Base-by-base conservation (phyloP, 2,888 invertebrate genomes). In the Phania funesta region DNA sequence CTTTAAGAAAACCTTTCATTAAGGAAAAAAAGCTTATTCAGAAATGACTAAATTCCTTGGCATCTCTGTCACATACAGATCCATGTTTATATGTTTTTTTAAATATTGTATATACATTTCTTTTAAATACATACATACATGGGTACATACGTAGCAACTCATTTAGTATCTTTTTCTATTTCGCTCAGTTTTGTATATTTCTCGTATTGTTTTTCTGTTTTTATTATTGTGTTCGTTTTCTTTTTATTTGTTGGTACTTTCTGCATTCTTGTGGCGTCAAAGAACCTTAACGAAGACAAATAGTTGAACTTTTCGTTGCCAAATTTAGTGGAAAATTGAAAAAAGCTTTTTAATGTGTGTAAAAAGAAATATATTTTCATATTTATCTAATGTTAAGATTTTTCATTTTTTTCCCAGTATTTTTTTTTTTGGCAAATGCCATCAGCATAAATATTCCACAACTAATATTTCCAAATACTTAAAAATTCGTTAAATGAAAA, bases 321-420 rank as follows among this genome's bases (percentile, higher is more conserved):
- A 89, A 89, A 89, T 89, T 89, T 89, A 89, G 88, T 87, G 89
- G 88, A 89, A 89, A 89, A 89, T 89, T 89, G 89, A 88, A 89
- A 89, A 88, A 89, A 88, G 85, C 87, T 87, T 88, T 86, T 80
- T 84, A 84, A 84, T 84, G 82, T 85, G 80, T 80, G 83, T 75
- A 67, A 65, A 73, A 71, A 73, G 71, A 73, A 58, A 79, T 79
- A 79, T 73, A 73, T 79, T 65, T 73, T 79, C 78, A 79, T 73
- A 82, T 82, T 82, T 82, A 82, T 82, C 82, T 82, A 74, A 78
- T 82, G 70, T 74, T 70, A 38, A 74, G 78, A 75, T 74, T 82
- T 82, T 64, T 76, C 41, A 38, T 26, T 75, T 58, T 64, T n/a
- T n/a, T n/a, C n/a, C n/a, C n/a, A n/a, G n/a, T n/a, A n/a, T n/a